These are phyloP conservation scores for Aspidiotus destructor DNA, from an alignment of 2,888 invertebrate species.

Conservation along the genomic window DNA sequence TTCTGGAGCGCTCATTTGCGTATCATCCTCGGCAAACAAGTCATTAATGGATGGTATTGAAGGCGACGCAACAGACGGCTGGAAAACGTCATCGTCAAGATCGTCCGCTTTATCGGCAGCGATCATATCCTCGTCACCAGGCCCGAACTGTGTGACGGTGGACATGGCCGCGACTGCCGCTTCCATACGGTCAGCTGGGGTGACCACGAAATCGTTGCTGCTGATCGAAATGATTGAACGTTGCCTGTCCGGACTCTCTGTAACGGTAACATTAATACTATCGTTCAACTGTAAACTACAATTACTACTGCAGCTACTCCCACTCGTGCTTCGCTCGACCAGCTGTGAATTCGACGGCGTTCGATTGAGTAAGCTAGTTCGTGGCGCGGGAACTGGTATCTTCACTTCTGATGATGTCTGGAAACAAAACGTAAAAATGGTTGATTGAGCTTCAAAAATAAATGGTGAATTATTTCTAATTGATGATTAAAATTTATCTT, in stretches of 20 bases:
- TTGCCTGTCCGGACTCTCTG: slow-evolving; percentile 18
- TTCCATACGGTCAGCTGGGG: not conserved
- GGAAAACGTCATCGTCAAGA: slow-evolving; percentile 5
- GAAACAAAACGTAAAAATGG: too few relatives aligned
- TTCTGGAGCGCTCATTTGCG: not conserved
- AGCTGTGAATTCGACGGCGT: not conserved
- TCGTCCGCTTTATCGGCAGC: not conserved
- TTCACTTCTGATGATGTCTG: not conserved
- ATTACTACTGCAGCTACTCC: not conserved
- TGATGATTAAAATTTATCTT: too few relatives aligned
- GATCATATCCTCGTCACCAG: not conserved
- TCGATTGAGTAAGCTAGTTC: slow-evolving; percentile 12
- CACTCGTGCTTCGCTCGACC: not conserved
- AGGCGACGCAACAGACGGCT: not conserved
- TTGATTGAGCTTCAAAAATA: too few relatives aligned
- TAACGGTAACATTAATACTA: slow-evolving; percentile 12
- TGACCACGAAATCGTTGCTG: not conserved
- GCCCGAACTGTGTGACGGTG: not conserved
- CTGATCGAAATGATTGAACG: slow-evolving; percentile 23
- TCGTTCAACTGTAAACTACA: not conserved
- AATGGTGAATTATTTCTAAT: too few relatives aligned
- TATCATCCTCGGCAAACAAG: not conserved
- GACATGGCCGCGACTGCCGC: not conserved
- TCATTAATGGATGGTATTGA: not conserved
- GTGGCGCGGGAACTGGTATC: slow-evolving; percentile 32